phyloP scores from a whole-genome alignment of 2,888 invertebrate species.

The Eustalomyia histrio region DNA sequence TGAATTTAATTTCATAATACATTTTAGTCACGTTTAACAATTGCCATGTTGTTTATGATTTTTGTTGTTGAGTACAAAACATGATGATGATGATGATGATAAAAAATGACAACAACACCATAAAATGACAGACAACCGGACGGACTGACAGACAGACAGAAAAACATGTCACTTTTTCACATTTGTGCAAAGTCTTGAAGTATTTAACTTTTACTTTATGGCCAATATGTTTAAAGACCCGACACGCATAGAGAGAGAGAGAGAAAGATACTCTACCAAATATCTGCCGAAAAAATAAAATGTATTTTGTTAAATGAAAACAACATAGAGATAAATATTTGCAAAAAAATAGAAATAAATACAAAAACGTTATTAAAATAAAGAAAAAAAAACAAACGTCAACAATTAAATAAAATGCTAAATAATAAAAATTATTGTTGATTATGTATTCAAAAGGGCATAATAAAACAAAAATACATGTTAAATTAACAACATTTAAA shows the following conservation, averaged over 20 bases:
- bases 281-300: neutral
- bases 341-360: no score
- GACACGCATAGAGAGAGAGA: neutral
- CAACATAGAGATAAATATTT: no score
- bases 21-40: slow-evolving; percentile 55
- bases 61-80: slow-evolving; percentile 8
- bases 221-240: neutral
- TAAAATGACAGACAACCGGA: neutral
- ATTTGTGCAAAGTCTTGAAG: neutral
- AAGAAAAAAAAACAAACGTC: neutral
- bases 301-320: no score
- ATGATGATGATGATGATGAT: slow-evolving; percentile 7
- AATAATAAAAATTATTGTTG: neutral
- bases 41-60: slow-evolving; percentile 58
- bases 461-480: neutral
- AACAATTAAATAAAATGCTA: neutral
- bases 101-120: neutral
- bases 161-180: neutral
- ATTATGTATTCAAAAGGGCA: neutral
- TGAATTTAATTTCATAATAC: slow-evolving; percentile 42
- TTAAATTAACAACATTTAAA: neutral
- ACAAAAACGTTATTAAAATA: neutral
- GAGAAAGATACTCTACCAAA: no score
- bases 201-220: neutral
- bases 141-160: neutral